Percentiles rank a stretch among this genome's conserved stretches.
These are phyloP conservation scores for Caenorhabditis imperialis DNA, from an alignment of 2,888 invertebrate species.

Conservation along the genomic window DNA sequence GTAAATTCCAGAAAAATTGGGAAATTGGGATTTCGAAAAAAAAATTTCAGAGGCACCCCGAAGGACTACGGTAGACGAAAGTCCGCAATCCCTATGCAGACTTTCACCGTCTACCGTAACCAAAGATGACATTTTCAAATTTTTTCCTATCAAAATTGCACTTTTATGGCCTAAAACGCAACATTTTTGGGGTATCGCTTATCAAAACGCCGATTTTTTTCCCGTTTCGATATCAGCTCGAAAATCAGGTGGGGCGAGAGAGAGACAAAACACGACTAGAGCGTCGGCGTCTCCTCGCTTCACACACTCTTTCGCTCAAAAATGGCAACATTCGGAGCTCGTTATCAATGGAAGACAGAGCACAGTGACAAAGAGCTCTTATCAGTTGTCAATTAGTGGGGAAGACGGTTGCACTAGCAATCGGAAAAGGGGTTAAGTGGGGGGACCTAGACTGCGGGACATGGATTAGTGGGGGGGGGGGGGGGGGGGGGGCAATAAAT, in stretches of 20 bases:
- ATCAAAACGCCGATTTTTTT: slow-evolving; percentile 4
- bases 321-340: slow-evolving; percentile 38
- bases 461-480: too few relatives aligned
- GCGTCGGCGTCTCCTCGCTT: slow-evolving; percentile 9
- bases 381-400: slow-evolving; percentile 24
- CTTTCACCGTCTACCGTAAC: neutral
- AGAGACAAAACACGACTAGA: slow-evolving; percentile 26
- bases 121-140: neutral
- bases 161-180: slow-evolving; percentile 28
- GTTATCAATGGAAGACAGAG: slow-evolving; percentile 32
- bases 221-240: slow-evolving; percentile 14
- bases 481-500: too few relatives aligned
- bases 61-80: slow-evolving; percentile 17
- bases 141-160: slow-evolving; percentile 14
- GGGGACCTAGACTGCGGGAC: too few relatives aligned
- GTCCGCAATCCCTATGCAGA: slow-evolving; percentile 15
- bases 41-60: slow-evolving; percentile 5
- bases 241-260: slow-evolving; percentile 17
- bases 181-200: slow-evolving; percentile 22
- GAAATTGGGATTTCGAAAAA: neutral
- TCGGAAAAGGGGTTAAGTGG: neutral
- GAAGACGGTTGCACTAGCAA: neutral
- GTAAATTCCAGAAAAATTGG: neutral
- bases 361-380: slow-evolving; percentile 15
- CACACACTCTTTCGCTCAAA: slow-evolving; percentile 12